These are phyloP conservation scores for Eupithecia subumbrata DNA, from an alignment of 2,888 invertebrate genomes.

Conservation along the genomic window DNA sequence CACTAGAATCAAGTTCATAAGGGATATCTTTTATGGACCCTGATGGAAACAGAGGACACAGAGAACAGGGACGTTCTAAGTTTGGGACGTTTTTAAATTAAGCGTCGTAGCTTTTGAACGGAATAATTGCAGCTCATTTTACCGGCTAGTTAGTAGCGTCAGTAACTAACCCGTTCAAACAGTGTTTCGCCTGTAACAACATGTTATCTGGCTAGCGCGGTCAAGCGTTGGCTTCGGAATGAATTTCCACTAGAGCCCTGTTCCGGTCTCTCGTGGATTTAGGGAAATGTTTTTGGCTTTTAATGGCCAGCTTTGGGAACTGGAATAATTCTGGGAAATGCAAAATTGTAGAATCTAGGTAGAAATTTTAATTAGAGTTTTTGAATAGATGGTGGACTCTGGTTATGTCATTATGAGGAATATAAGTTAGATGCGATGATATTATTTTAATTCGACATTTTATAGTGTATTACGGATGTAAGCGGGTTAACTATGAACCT, in stretches of 20 bases:
- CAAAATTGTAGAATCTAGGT: background rate
- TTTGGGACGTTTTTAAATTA: no score
- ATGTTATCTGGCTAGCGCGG: constrained; percentile 69
- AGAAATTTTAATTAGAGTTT: background rate
- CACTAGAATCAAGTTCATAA: no score
- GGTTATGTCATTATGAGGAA: background rate
- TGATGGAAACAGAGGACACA: no score
- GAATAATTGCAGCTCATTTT: no score
- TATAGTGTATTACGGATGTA: no score
- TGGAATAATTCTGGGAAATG: constrained; percentile 7
- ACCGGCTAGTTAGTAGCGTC: background rate
- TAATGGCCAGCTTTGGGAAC: constrained; percentile 11
- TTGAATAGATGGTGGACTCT: background rate
- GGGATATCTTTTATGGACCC: no score
- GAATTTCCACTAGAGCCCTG: constrained; percentile 59
- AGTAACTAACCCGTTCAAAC: constrained; percentile 47
- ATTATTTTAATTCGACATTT: no score
- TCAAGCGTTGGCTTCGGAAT: constrained; percentile 64
- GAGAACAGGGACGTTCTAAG: no score
- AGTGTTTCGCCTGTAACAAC: constrained; percentile 59
- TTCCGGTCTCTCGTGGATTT: constrained; percentile 37
- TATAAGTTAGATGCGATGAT: background rate
- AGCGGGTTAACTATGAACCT: no score
- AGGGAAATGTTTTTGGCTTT: constrained; percentile 31
- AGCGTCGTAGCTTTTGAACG: no score